A percentile compares a stretch with the other conserved stretches of the same genome.
Conservation (phyloP, 1,140 invertebrate species). For the Pollicipes pollicipes region DNA sequence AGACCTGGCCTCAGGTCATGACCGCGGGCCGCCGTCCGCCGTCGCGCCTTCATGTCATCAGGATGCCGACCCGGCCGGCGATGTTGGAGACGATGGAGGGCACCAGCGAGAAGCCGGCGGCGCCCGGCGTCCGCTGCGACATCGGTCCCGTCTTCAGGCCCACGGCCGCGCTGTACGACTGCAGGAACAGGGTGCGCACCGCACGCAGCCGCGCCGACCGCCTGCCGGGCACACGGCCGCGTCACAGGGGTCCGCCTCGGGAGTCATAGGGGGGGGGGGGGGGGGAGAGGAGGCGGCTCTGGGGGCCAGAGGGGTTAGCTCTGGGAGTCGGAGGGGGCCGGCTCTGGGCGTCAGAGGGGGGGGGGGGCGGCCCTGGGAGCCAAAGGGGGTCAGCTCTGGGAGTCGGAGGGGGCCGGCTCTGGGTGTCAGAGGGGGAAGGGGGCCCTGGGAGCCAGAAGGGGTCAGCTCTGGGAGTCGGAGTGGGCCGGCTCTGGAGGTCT, state of each 20-base stretch:
- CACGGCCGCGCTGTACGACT: background rate
- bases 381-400: too few relatives aligned
- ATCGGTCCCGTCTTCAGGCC: background rate
- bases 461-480: too few relatives aligned
- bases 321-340: background rate
- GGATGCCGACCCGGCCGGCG: background rate
- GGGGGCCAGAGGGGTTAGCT: background rate
- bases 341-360: background rate
- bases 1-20: too few relatives aligned
- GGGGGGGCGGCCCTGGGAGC: too few relatives aligned
- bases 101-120: background rate
- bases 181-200: background rate
- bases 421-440: too few relatives aligned
- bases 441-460: too few relatives aligned
- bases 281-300: background rate
- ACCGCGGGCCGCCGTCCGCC: too few relatives aligned
- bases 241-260: too few relatives aligned
- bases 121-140: background rate
- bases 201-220: background rate
- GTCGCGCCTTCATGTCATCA: background rate
- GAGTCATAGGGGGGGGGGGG: background rate
- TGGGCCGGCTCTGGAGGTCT: too few relatives aligned
- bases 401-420: too few relatives aligned
- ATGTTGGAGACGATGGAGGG: background rate
- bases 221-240: background rate